Evolutionary conservation across 2,888 invertebrate species (phyloP).

Genomic region (Plagodis dolabraria): DNA sequence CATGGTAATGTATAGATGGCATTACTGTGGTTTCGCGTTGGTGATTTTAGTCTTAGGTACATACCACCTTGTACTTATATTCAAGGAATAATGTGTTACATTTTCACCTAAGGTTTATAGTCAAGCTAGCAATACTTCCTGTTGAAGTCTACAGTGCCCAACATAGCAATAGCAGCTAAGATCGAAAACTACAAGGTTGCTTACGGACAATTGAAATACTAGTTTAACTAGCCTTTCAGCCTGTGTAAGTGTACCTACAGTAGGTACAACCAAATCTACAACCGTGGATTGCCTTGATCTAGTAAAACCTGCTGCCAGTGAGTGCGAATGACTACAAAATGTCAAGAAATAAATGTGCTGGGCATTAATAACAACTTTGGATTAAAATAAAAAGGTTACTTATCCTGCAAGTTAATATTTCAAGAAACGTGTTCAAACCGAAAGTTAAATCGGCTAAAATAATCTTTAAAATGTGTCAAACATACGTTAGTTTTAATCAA

Average conservation of each 20-base stretch:
- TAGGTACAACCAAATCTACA: slow-evolving; percentile 4
- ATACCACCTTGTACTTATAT: too few species aligned
- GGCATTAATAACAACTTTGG: neutral
- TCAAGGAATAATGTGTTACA: too few species aligned
- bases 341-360: slow-evolving; percentile 30
- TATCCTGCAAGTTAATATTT: neutral
- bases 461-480: too few species aligned
- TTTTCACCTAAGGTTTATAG: too few species aligned
- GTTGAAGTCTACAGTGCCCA: too few species aligned
- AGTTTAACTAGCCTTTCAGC: slow-evolving; percentile 14
- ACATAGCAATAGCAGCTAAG: slow-evolving; percentile 20
- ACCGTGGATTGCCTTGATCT: slow-evolving; percentile 55
- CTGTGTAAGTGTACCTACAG: slow-evolving; percentile 29
- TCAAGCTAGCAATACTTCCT: too few species aligned
- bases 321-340: slow-evolving; percentile 38
- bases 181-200: slow-evolving; percentile 33
- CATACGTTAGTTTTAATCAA: too few species aligned
- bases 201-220: slow-evolving; percentile 40
- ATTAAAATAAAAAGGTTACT: slow-evolving; percentile 4
- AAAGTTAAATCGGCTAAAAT: too few species aligned
- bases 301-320: slow-evolving; percentile 44
- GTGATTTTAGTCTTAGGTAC: too few species aligned
- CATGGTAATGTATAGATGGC: too few species aligned
- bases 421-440: neutral
- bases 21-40: too few species aligned